These are phyloP conservation scores for Leucosticte australis DNA, from an alignment of 2,113 vertebrate species.

Conservation along the genomic window DNA sequence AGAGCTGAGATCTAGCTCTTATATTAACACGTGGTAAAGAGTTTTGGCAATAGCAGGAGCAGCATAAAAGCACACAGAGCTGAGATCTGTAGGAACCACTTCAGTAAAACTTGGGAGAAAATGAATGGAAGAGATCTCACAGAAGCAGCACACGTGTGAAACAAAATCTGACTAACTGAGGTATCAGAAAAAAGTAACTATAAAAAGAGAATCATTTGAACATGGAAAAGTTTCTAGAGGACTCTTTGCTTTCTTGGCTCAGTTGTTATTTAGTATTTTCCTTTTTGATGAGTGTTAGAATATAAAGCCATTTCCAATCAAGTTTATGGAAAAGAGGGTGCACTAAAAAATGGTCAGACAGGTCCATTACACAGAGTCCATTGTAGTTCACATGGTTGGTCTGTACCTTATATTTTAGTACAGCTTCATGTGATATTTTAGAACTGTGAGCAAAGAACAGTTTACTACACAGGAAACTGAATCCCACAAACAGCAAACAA, in stretches of 20 bases:
- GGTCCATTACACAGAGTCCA: not conserved
- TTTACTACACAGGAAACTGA: not conserved
- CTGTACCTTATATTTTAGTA: not conserved
- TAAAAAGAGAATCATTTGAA: not conserved
- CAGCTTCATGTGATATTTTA: not conserved
- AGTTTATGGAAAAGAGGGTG: not conserved
- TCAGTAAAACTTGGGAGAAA: not conserved
- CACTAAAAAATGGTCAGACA: not conserved
- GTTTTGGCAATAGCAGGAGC: not conserved
- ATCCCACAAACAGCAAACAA: not conserved
- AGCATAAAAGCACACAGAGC: not conserved
- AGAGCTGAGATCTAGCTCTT: not conserved
- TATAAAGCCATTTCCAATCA: not conserved
- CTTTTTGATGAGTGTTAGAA: not conserved
- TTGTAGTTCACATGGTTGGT: not conserved
- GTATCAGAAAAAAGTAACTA: not conserved
- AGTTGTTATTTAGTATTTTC: not conserved
- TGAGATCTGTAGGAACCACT: not conserved
- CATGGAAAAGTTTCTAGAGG: not conserved
- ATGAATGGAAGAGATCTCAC: not conserved
- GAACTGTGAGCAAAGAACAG: not conserved
- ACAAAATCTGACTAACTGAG: not conserved
- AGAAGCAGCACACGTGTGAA: not conserved
- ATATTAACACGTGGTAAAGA: not conserved
- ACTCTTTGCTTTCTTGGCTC: not conserved